Percentiles rank a stretch among this genome's conserved stretches.
Conservation (phyloP, 2,797 vertebrate species). For the Aphelocoma californica region DNA sequence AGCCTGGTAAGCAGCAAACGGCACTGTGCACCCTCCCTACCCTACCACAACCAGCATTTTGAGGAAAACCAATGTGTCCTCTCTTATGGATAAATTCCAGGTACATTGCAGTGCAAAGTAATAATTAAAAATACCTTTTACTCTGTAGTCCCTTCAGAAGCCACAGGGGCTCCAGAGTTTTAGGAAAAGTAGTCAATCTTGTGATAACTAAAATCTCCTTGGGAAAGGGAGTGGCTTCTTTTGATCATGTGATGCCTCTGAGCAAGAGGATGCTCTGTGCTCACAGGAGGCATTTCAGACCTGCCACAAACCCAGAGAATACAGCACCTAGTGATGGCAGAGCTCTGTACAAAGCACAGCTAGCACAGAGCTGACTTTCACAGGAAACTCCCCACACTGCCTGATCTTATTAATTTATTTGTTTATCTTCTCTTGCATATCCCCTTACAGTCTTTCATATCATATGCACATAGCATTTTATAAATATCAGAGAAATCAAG, state of each 20-base stretch:
- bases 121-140: not conserved
- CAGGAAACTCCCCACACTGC: accelerated
- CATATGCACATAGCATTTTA: not conserved
- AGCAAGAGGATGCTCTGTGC: not conserved
- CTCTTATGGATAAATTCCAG: not conserved
- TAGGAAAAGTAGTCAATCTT: not conserved
- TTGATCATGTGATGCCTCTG: not conserved
- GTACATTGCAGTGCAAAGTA: not conserved
- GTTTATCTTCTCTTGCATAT: not conserved
- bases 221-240: not conserved
- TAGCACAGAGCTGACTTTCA: not conserved
- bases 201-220: not conserved
- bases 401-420: not conserved
- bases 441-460: not conserved
- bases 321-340: not conserved
- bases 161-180: not conserved
- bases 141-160: not conserved
- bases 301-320: not conserved
- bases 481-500: not conserved
- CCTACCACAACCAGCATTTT: not conserved
- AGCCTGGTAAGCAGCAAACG: accelerated
- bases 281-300: not conserved
- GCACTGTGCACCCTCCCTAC: not conserved
- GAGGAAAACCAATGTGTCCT: not conserved
- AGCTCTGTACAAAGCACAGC: not conserved